phyloP scores from a whole-genome alignment of 2,113 vertebrate genomes.

The Notechis scutatus region DNA sequence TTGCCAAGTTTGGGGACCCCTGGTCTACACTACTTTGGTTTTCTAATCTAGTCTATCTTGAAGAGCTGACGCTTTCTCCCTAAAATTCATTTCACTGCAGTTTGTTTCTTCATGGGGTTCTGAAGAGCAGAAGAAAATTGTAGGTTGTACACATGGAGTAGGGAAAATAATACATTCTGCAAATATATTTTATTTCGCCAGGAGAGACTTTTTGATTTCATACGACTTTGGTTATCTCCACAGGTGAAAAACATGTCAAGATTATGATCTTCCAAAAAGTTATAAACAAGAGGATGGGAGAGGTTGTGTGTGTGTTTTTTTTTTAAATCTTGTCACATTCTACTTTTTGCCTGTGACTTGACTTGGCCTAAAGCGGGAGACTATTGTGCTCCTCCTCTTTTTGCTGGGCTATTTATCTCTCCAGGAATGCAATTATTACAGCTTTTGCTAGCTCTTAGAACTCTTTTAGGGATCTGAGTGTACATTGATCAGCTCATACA shows the following conservation, averaged over 20 bases:
- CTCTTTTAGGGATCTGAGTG: neutral
- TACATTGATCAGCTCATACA: neutral
- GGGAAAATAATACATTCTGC: neutral
- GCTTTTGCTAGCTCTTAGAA: neutral
- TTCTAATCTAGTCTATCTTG: neutral
- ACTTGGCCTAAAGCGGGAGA: neutral
- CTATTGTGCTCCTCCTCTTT: neutral
- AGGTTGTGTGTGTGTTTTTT: neutral
- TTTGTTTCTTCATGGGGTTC: neutral
- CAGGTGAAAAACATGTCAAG: neutral
- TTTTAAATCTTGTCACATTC: neutral
- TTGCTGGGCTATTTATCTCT: neutral
- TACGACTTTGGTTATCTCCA: neutral
- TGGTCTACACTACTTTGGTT: neutral
- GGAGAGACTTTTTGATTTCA: neutral
- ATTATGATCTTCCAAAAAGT: neutral
- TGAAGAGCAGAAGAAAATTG: neutral
- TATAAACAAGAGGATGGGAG: neutral
- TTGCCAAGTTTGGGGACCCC: too few species aligned
- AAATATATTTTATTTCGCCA: neutral
- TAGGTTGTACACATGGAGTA: neutral
- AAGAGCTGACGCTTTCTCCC: neutral
- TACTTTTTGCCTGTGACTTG: neutral
- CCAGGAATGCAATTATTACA: neutral
- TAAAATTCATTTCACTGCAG: neutral